Base-by-base conservation (phyloP, 2,113 vertebrate genomes). In the Lycocorax pyrrhopterus region DNA sequence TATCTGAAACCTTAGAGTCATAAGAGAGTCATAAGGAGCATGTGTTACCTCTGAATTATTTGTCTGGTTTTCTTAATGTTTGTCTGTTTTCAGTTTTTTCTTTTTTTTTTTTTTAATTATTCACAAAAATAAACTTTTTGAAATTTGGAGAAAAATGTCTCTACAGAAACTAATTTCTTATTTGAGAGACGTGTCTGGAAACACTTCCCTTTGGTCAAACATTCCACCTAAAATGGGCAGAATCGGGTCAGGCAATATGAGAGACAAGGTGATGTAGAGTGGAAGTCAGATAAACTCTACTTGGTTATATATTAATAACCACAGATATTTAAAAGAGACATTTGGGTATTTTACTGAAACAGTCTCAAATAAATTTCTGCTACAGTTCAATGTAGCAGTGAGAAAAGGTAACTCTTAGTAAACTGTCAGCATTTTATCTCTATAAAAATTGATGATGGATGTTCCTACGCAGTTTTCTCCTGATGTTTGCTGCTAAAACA, bases 71-170 rank as follows among this genome's bases (percentile, higher is more conserved):
- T 94, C 84, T 94, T 87, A 78, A 83, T 97, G 87, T 95, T 95
- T 97, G 93, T 96, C 69, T 88, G 73, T 60, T 96, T 95, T 77
- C 46, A 87, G 46, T 87, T 89, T 93, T 95, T 87, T 33, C 29
- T 95, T 16, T 35, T 44, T 23, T 46, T 30, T 71, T 46, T 75
- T 96, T 84, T 96, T 94, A 94, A 93, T 75, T 95, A 94, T 74
- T 95, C 82, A 93, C 92, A 88, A 90, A 96, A 98, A 98, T 98
- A 98, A 98, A 98, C 68, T 84, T 96, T 97, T 97, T 97, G 97
- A 97, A 97, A 96, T 97, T 98, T 97, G 94, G 95, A 97, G 97
- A 97, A 96, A 96, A 94, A 74, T 14, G 76, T 93, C 85, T 86
- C 87, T 55, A 78, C 25, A 68, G 84, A 91, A 91, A 83, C 27